Percentiles rank a stretch among this genome's conserved stretches.
These are phyloP conservation scores for Sphaeramia orbicularis DNA, from an alignment of 2,797 vertebrate species.

Conservation along the genomic window DNA sequence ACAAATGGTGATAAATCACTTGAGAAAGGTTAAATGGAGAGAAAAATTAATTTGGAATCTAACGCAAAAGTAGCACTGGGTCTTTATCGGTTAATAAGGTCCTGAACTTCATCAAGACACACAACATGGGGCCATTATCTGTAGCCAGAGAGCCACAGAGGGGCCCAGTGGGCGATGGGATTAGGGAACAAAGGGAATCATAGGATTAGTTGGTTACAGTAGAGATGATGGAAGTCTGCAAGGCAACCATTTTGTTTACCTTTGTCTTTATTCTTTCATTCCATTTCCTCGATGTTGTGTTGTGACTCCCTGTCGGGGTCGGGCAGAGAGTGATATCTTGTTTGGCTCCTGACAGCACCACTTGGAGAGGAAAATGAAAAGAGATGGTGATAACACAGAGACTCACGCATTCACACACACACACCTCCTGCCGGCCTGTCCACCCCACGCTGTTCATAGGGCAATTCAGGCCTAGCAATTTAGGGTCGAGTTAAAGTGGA, in stretches of 20 bases:
- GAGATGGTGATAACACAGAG: slow-evolving; percentile 82
- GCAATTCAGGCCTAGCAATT: slow-evolving; percentile 83
- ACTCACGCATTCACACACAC: slow-evolving; percentile 69
- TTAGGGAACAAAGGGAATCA: slow-evolving; percentile 73
- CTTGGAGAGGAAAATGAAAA: slow-evolving; percentile 85
- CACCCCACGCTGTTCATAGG: slow-evolving; percentile 81
- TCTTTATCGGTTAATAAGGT: too few relatives aligned
- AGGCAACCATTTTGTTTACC: slow-evolving; percentile 80
- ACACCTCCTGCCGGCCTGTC: slow-evolving; percentile 73
- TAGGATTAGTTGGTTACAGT: slow-evolving; percentile 68
- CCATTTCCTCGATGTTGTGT: slow-evolving; percentile 66
- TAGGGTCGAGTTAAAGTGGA: slow-evolving; percentile 76
- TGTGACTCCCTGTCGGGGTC: slow-evolving; percentile 69
- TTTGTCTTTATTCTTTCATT: slow-evolving; percentile 75
- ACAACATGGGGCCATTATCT: slow-evolving; percentile 70
- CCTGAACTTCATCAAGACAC: slow-evolving; percentile 75
- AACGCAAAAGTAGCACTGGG: too few relatives aligned
- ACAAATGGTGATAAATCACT: too few relatives aligned
- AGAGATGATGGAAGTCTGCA: slow-evolving; percentile 47
- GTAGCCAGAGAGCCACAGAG: slow-evolving; percentile 60
- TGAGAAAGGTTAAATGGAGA: too few relatives aligned
- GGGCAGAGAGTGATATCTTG: slow-evolving; percentile 80
- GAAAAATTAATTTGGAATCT: too few relatives aligned
- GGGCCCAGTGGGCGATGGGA: slow-evolving; percentile 74
- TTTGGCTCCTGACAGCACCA: slow-evolving; percentile 85